Conservation (phyloP, 2,888 invertebrate genomes). For the Scelioninae gen. 2 region DNA sequence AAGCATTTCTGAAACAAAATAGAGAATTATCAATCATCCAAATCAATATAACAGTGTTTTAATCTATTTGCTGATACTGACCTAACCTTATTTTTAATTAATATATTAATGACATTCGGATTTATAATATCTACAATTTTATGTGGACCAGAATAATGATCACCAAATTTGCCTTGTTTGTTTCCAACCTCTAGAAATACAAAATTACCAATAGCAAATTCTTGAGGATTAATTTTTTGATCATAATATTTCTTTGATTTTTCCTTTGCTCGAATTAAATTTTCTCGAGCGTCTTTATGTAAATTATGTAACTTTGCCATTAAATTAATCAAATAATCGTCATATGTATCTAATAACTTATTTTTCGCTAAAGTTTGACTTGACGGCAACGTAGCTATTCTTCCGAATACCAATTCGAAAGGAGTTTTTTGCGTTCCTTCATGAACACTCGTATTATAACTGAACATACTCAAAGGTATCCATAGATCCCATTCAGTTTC, state of each 20-base stretch:
- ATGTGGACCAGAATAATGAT: not conserved
- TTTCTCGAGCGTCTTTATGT: not conserved
- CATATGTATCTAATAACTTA: not conserved
- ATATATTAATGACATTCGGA: not conserved
- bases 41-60: slow-evolving; percentile 6
- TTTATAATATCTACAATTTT: not conserved
- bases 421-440: too few relatives aligned
- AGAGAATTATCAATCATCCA: too few relatives aligned
- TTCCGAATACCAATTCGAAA: too few relatives aligned
- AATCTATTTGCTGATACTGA: slow-evolving; percentile 7
- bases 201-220: not conserved
- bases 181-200: not conserved
- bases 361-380: too few relatives aligned
- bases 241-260: slow-evolving; percentile 10
- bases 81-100: not conserved
- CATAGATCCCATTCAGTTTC: too few relatives aligned
- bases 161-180: not conserved
- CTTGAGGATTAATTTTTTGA: not conserved
- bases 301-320: not conserved
- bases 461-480: too few relatives aligned
- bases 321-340: slow-evolving; percentile 4
- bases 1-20: not conserved
- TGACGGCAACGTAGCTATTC: too few relatives aligned
- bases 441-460: too few relatives aligned
- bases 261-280: slow-evolving; percentile 2